Conservation (phyloP, 2,113 vertebrate species). For the Emberiza fucata region DNA sequence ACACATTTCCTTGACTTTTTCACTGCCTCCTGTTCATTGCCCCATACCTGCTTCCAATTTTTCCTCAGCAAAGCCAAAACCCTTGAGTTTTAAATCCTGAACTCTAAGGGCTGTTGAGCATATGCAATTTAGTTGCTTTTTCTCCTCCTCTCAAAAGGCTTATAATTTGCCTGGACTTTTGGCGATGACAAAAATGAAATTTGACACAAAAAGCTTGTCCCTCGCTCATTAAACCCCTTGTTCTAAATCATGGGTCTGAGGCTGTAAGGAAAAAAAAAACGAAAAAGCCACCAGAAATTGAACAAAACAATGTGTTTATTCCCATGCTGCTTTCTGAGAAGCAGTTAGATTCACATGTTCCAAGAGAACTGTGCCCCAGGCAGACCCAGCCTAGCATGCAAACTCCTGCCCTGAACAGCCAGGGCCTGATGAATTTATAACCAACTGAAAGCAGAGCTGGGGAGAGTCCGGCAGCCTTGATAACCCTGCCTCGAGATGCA, state of each 20-base stretch:
- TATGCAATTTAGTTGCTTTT: slow-evolving; percentile 29
- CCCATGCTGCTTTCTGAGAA: slow-evolving; percentile 63
- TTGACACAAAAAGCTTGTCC: slow-evolving; percentile 27
- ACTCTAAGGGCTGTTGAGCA: slow-evolving; percentile 35
- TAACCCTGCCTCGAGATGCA: background rate
- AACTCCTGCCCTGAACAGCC: background rate
- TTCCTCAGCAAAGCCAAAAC: background rate
- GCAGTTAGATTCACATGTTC: slow-evolving; percentile 55
- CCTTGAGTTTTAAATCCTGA: background rate
- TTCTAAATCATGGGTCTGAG: slow-evolving; percentile 15
- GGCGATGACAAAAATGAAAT: slow-evolving; percentile 50
- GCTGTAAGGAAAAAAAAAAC: background rate
- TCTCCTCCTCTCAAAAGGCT: slow-evolving; percentile 17
- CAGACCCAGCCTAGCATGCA: slow-evolving; percentile 22
- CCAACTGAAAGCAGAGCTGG: slow-evolving; percentile 9
- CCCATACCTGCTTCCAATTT: slow-evolving; percentile 33
- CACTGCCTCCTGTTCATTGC: background rate
- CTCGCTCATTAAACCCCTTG: slow-evolving; percentile 14
- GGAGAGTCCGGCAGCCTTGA: slow-evolving; percentile 1
- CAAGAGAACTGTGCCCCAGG: slow-evolving; percentile 48
- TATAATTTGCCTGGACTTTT: slow-evolving; percentile 30
- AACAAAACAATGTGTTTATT: slow-evolving; percentile 64
- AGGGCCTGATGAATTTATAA: slow-evolving; percentile 11
- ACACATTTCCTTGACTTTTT: background rate
- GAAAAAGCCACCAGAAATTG: slow-evolving; percentile 43